Base-by-base conservation (phyloP, 2,113 vertebrate genomes). In the Alectura lathami region DNA sequence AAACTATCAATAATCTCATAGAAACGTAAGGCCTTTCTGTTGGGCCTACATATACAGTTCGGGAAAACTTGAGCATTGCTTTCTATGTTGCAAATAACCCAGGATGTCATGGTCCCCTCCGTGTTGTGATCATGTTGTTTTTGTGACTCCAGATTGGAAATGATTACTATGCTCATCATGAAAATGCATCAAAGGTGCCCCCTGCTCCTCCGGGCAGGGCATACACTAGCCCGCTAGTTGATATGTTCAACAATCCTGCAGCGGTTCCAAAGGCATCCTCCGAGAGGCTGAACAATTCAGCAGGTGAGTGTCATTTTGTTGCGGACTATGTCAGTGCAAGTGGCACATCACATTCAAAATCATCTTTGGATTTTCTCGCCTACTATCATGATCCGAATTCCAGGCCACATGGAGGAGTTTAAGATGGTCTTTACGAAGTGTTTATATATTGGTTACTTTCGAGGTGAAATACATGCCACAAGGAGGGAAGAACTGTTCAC, bases 241-340 rank as follows among this genome's bases (percentile, higher is more conserved):
- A 98, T 45, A 99, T 99, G 99, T 99, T 99, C 89, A 98, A 96
- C 93, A 97, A 97, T 77, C 99, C 98, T 63, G 97, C 98, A n/a
- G 9, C 79, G 1, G 87, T 54, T 72, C 91, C 97, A 29, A 98
- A 95, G 93, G 91, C 93, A 27, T 60, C 97, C 48, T 92, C 97
- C 3, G 97, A 98, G 59, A 97, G 96, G 59, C 93, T 89, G 9
- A 98, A 95, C 27, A 94, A 91, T 67, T 97, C 96, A 93, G 96
- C 97, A 97, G 99, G 99, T 99, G 96, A 97, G 97, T 87, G 59
- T 42, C 22, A 20, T 48, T 36, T 30, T 32, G 8, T 6, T 75
- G 68, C 63, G 30, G 4, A 21, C n/a, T 9, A 12, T 8, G 6
- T 1, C 8, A 23, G 38, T 45, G 54, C 40, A 53, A 56, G 11